Evolutionary conservation across 2,113 vertebrate genomes (phyloP), one percentile per base, ranked within the genome.

Genomic region (Nothoprocta perdicaria): DNA sequence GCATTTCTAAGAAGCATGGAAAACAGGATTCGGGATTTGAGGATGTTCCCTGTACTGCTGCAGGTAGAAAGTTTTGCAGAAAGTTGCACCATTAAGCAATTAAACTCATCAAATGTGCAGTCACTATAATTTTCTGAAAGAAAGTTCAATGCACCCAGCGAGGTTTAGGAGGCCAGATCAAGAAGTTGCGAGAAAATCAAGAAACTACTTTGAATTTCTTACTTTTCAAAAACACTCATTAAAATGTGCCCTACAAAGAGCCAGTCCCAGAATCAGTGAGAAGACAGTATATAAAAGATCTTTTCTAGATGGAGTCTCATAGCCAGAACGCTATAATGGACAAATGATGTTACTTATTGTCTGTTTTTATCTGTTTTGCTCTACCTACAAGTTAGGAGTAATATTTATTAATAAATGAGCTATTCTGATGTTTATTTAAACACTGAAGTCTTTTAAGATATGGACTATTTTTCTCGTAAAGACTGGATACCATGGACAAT

Each of bases 401-500:
- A 41, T 48, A 26, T 75, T 92, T 93, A 91, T 90, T 93, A 91
- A 89, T 92, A 92, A 92, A 78, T 41, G 79, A 77, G 60, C 24
- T 90, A 68, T 68, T 91, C 88, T 23, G n/a, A 58, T 86, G 23
- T 86, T 92, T 95, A 68, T 89, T 75, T 88, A 89, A 73, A 80
- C 85, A 89, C 8, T 79, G 69, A 92, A 90, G 62, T 92, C 9
- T 95, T 87, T 89, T 57, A 35, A 76, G 86, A 84, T 86, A 9
- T 10, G 11, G 46, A 35, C 94, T 94, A 17, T 96, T 98, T 97
- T 95, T 92, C 89, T 95, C 61, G 55, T 84, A 79, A 95, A 96
- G 96, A 89, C 2, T 63, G 94, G 94, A 84, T 73, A 58, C 72
- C 88, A 71, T 74, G 96, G 97, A 96, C 97, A 97, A 97, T 95